Percentiles rank a stretch among this genome's conserved stretches.
phyloP scores from a whole-genome alignment of 2,797 vertebrate genomes.

The Hippocampus kuda region DNA sequence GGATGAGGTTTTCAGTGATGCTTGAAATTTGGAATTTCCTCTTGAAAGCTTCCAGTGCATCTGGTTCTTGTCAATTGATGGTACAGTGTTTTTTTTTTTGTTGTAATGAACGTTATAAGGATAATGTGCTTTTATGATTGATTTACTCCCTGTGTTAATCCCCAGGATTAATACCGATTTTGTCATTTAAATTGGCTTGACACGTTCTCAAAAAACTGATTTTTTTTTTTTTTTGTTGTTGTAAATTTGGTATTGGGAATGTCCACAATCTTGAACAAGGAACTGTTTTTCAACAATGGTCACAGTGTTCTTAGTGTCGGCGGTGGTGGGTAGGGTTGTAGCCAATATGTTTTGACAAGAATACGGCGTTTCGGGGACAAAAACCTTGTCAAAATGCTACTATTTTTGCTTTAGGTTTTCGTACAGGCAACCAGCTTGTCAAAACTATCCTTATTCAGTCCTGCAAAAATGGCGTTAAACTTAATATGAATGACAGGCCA shows the following conservation, averaged over 20 bases:
- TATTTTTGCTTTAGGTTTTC: too few species aligned
- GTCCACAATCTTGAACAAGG: too few species aligned
- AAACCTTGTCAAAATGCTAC: neutral
- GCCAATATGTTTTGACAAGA: too few species aligned
- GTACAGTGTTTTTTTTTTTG: conserved; percentile 4
- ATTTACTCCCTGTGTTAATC: neutral
- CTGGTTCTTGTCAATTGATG: neutral
- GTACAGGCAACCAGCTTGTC: too few species aligned
- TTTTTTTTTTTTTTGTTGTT: too few species aligned
- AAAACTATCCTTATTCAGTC: neutral
- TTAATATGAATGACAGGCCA: too few species aligned
- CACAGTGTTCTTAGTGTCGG: too few species aligned
- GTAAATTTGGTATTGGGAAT: too few species aligned
- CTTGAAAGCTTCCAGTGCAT: neutral
- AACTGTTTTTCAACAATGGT: too few species aligned
- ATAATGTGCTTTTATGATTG: neutral
- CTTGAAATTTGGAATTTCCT: conserved; percentile 20
- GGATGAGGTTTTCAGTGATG: conserved; percentile 20
- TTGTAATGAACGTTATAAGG: neutral
- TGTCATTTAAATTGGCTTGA: too few species aligned
- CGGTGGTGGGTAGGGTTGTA: too few species aligned
- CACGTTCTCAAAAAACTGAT: too few species aligned
- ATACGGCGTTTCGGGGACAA: neutral
- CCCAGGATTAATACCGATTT: neutral
- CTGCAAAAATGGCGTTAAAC: neutral